Base-by-base conservation (phyloP, 2,113 vertebrate genomes). In the Plotosus lineatus region DNA sequence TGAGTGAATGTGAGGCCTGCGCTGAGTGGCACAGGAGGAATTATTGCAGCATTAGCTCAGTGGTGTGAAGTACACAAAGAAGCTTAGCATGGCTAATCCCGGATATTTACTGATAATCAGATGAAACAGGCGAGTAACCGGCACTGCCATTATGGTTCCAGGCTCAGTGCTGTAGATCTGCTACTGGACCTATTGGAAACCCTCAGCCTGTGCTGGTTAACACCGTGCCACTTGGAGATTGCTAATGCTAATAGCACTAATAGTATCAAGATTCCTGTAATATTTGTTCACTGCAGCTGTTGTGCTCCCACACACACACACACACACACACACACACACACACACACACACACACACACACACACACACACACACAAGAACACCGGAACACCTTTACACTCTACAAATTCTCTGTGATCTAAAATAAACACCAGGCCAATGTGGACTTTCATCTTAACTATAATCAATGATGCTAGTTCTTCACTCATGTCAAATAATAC, bases 1-100 rank as follows among this genome's bases (percentile, higher is more conserved):
- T 88, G 86, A 68, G 88, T 87, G 90, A 93, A 91, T 87, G 90
- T 88, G 90, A 93, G 90, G 91, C 91, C 90, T 56, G 89, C 89
- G 87, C 93, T 51, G 93, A 93, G 92, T 94, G 94, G 93, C 94
- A 94, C 93, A 88, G 91, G 73, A 90, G 92, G 92, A 93, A 95
- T 94, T 94, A 95, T 90, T 94, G 92, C 89, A 90, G 93, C 93
- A 95, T 95, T 94, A 93, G 91, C 92, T 90, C 91, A 92, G 95
- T 90, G 92, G 94, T 91, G 92, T 94, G 94, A 95, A 96, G 93
- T 92, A 94, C 93, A 90, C 88, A 94, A 95, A 96, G 94, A 93
- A 90, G 94, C 94, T 95, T 95, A 95, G 90, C 88, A 86, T 83
- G 88, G 88, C 91, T 94, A 93, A 95, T 92, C 93, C 90, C 93